phyloP scores from a whole-genome alignment of 2,113 vertebrate species.

The Capreolus pygargus region DNA sequence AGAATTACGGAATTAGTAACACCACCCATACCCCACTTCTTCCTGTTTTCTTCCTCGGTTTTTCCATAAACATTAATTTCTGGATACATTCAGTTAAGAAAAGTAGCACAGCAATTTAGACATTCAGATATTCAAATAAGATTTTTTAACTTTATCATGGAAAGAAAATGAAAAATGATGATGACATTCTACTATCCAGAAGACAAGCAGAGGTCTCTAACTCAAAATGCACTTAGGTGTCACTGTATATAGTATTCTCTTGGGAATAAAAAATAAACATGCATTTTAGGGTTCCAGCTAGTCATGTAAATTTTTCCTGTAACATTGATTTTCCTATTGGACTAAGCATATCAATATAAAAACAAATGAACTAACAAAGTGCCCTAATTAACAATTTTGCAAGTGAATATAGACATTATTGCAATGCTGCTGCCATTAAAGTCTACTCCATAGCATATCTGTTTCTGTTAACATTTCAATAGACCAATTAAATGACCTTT shows the following conservation, averaged over 20 bases:
- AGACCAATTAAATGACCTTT: conserved; percentile 93
- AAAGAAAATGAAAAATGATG: not conserved
- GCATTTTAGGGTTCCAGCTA: conserved; percentile 59
- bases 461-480: conserved; percentile 97
- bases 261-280: conserved; percentile 40
- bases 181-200: conserved; percentile 14
- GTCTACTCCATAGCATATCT: conserved; percentile 90
- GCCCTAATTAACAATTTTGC: conserved; percentile 94
- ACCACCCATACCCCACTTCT: not conserved
- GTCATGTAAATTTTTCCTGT: conserved; percentile 72
- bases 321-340: conserved; percentile 87
- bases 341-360: conserved; percentile 91
- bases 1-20: conserved; percentile 5
- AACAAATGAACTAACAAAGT: conserved; percentile 92
- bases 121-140: not conserved
- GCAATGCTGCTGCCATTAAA: conserved; percentile 90
- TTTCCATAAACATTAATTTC: not conserved
- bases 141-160: not conserved
- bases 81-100: conserved; percentile 21
- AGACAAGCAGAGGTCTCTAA: conserved; percentile 46
- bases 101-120: not conserved
- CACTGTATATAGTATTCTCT: conserved; percentile 38
- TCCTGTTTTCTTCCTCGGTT: not conserved
- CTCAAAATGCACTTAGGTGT: conserved; percentile 45
- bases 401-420: conserved; percentile 95